phyloP scores from a whole-genome alignment of 64 coral and sea anemone species.

The Cladopsammia gracilis region DNA sequence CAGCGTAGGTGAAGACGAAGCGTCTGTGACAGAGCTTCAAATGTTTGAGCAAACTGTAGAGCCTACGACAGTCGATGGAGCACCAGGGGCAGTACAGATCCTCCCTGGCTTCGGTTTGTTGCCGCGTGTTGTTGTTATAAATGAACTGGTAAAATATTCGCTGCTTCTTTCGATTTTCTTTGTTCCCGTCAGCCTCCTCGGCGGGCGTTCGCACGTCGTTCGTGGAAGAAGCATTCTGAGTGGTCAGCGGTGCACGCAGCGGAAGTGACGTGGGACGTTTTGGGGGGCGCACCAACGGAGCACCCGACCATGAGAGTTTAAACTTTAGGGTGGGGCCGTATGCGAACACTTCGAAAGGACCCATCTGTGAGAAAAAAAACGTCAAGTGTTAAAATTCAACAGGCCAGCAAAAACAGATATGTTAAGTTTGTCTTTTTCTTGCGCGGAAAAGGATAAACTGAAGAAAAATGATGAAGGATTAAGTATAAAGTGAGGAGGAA shows the following conservation, averaged over 20 bases:
- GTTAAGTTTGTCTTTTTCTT: not conserved
- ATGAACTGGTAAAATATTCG: conserved; percentile 99
- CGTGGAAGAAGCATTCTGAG: conserved; percentile 28
- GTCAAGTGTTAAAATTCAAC: not conserved
- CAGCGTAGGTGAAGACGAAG: conserved; percentile 94
- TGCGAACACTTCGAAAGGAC: conserved; percentile 96
- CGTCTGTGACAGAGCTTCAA: conserved; percentile 93
- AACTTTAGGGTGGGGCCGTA: conserved; percentile 98
- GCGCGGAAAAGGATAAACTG: not conserved
- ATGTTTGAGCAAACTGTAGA: conserved; percentile 97
- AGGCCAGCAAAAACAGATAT: not conserved
- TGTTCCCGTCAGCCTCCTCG: conserved; percentile 53
- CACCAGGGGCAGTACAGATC: conserved; percentile 99
- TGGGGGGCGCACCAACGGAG: conserved; percentile 64
- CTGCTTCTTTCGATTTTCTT: conserved; percentile 81
- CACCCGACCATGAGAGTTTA: conserved; percentile 87
- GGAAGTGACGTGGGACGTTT: conserved; percentile 62
- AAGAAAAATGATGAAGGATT: not conserved
- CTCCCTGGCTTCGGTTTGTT: conserved; percentile 94
- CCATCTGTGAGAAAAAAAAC: conserved; percentile 72
- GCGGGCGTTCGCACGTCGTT: conserved; percentile 16
- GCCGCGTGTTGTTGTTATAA: conserved; percentile 96
- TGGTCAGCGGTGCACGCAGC: conserved; percentile 39
- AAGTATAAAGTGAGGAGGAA: no score
- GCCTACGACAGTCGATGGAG: conserved; percentile 84